Evolutionary conservation across 2,113 vertebrate species (phyloP), one percentile per base, ranked within the genome.

Genomic region (Phasianus colchicus): DNA sequence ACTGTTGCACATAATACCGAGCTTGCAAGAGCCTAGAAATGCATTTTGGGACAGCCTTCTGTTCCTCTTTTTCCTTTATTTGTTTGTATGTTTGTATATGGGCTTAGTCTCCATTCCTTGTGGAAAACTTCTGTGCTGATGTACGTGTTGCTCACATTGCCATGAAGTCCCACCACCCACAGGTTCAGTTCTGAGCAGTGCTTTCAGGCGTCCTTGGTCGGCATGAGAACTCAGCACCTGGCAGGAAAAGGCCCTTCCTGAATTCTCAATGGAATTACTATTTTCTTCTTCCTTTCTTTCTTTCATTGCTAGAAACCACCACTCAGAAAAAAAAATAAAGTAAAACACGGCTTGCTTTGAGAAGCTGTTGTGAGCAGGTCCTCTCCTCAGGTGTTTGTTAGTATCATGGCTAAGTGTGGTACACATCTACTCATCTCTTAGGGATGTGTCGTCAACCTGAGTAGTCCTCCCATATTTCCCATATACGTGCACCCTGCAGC

Each of bases 131-230:
- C 1, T 61, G 2, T 43, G 48, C 10, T 32, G 7, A 25, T 6
- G 34, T 86, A 92, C 72, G 0, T 67, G 40, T 42, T 83, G 89
- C 83, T 83, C n/a, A 24, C 30, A 17, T 88, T 86, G 60, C 72
- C 72, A 36, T 32, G 40, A 88, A 86, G 73, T 81, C 83, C 83
- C 61, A 88, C 85, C 57, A 83, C 60, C 73, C 52, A n/a, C 78
- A 43, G 65, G 60, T 89, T 71, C 36, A 34, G n/a, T 85, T 83
- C 64, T 79, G 47, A 83, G 73, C 3, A 0, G 47, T 64, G 69
- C 48, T 85, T 43, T 81, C 50, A 63, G 45, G 60, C 9, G 10
- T 72, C 79, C 61, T 88, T 82, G 61, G 60, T 55, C 83, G 55
- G 75, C 0, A 10, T 83, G 72, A 85, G 47, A 91, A 48, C n/a